Evolutionary conservation across 2,797 vertebrate species (phyloP).

Genomic region (Acanthornis magna): DNA sequence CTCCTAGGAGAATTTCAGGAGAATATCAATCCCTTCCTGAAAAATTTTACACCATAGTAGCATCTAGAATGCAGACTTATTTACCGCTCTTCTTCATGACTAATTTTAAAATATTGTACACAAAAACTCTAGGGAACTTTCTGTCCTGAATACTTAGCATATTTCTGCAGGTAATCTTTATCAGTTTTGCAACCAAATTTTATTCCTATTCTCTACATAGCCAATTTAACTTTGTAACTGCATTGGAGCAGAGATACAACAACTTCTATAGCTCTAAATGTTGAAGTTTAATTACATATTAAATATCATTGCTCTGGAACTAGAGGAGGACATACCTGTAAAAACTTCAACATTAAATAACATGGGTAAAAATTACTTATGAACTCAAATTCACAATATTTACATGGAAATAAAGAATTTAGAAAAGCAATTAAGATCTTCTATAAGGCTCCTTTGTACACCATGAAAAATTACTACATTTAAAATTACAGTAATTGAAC

Average conservation of each 20-base stretch:
- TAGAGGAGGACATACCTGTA: not conserved
- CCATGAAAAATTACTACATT: not conserved
- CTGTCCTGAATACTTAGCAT: not conserved
- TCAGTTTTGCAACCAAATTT: slow-evolving; percentile 9
- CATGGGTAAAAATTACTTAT: not conserved
- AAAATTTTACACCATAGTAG: not conserved
- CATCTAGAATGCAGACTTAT: not conserved
- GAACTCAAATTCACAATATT: slow-evolving; percentile 41
- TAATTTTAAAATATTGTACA: not conserved
- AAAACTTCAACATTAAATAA: not conserved
- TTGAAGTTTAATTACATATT: slow-evolving; percentile 47
- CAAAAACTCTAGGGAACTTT: not conserved
- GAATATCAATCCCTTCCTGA: not conserved
- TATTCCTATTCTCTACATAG: slow-evolving; percentile 37
- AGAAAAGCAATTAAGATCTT: slow-evolving; percentile 16
- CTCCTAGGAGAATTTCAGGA: not conserved
- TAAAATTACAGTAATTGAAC: slow-evolving; percentile 30
- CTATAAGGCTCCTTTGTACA: not conserved
- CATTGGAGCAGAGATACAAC: not conserved
- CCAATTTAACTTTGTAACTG: not conserved
- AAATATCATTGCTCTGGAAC: slow-evolving; percentile 2
- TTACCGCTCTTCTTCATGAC: not conserved
- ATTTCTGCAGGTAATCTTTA: slow-evolving; percentile 6
- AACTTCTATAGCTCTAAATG: not conserved
- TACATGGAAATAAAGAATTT: not conserved